Evolutionary conservation across 2,797 vertebrate genomes (phyloP).

Genomic region (Molothrus ater): DNA sequence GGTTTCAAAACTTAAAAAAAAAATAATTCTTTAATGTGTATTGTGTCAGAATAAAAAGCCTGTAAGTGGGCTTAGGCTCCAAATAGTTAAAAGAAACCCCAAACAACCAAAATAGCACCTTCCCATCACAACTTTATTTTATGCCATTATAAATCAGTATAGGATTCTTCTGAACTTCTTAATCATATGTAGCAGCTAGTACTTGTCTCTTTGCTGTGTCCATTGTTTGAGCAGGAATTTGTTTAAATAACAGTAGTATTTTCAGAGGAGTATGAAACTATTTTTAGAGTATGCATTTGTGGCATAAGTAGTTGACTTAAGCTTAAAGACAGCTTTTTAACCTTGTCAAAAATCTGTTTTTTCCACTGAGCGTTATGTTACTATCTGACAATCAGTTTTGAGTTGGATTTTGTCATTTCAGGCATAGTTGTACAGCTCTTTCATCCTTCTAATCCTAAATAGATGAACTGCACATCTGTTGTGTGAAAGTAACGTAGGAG

Average conservation of each 20-base stretch:
- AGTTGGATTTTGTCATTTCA: constrained; percentile 2
- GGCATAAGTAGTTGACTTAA: neutral
- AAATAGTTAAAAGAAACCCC: neutral
- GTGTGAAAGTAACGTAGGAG: neutral
- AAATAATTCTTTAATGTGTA: neutral
- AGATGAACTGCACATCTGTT: neutral
- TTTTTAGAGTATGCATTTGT: neutral
- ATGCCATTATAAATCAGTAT: neutral
- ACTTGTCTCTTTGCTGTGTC: neutral
- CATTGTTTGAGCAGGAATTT: neutral
- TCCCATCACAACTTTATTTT: neutral
- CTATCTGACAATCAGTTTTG: neutral
- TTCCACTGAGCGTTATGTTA: neutral
- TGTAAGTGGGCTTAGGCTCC: neutral
- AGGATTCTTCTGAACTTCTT: neutral
- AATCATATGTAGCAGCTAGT: neutral
- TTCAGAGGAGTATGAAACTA: neutral
- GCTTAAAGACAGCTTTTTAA: constrained; percentile 34
- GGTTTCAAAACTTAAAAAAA: neutral
- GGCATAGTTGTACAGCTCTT: neutral
- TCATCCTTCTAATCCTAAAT: neutral
- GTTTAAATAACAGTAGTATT: neutral
- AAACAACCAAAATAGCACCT: too few species aligned
- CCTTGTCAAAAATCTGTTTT: neutral
- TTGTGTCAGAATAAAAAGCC: neutral